These are phyloP conservation scores for Pardalotus punctatus DNA, from an alignment of 2,113 vertebrate species.

Conservation along the genomic window DNA sequence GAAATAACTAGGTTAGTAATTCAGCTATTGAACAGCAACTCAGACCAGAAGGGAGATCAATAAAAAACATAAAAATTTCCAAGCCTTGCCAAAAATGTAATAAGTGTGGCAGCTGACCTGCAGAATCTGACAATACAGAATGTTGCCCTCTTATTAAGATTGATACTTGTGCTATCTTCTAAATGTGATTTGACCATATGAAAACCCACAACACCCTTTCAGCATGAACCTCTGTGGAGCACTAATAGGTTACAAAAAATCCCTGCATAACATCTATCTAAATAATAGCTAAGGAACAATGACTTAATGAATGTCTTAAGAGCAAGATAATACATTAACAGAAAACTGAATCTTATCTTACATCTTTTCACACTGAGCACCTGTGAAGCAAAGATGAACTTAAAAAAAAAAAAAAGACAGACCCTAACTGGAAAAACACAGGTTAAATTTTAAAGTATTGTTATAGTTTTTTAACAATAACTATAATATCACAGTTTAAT, in stretches of 20 bases:
- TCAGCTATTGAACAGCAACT: neutral
- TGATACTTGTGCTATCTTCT: neutral
- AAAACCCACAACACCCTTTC: neutral
- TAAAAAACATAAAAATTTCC: slow-evolving; percentile 5
- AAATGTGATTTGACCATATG: neutral
- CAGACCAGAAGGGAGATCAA: neutral
- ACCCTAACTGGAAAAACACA: neutral
- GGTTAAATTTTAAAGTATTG: neutral
- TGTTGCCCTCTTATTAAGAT: neutral
- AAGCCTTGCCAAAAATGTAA: slow-evolving; percentile 25
- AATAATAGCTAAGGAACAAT: neutral
- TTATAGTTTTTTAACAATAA: neutral
- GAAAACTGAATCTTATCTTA: neutral
- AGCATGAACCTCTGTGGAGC: neutral
- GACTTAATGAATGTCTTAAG: neutral
- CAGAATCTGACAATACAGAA: neutral
- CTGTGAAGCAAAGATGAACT: neutral
- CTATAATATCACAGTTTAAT: neutral
- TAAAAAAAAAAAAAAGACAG: too few relatives aligned
- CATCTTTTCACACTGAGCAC: neutral
- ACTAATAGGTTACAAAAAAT: neutral
- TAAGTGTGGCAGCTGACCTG: neutral
- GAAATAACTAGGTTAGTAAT: slow-evolving; percentile 2
- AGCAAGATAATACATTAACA: neutral
- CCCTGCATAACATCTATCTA: neutral